Conservation (phyloP, 2,797 vertebrate genomes). For the Limnodromus scolopaceus region DNA sequence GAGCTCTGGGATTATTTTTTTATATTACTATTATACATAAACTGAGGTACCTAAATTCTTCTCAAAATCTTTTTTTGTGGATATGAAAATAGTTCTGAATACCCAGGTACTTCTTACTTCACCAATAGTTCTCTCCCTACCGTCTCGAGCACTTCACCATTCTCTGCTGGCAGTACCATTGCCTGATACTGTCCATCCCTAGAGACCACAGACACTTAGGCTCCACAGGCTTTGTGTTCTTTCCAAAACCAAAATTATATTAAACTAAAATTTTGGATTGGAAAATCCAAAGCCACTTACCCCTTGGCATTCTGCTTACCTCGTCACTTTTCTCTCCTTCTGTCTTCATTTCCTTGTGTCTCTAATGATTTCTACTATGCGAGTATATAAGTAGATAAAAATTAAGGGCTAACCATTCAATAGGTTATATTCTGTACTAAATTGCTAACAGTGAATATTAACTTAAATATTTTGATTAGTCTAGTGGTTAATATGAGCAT, state of each 20-base stretch:
- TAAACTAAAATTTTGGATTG: not conserved
- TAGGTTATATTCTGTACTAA: not conserved
- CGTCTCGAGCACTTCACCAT: not conserved
- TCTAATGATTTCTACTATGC: not conserved
- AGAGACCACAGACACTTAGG: not conserved
- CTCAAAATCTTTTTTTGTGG: not conserved
- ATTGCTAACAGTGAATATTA: not conserved
- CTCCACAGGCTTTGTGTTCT: not conserved
- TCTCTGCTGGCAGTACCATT: not conserved
- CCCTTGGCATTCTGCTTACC: not conserved
- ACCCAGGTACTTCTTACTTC: not conserved
- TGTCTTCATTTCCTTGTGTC: not conserved
- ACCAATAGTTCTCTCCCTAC: not conserved
- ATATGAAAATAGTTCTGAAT: not conserved
- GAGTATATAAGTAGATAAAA: not conserved
- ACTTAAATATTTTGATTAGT: not conserved
- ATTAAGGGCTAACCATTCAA: not conserved
- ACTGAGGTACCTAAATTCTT: not conserved
- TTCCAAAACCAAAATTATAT: not conserved
- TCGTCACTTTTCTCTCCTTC: not conserved
- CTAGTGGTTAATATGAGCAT: not conserved
- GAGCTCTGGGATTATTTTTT: not conserved
- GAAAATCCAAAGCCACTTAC: not conserved
- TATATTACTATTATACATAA: not conserved
- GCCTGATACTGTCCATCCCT: not conserved